Conservation (phyloP, 2,113 vertebrate genomes). For the Coreoperca whiteheadi region DNA sequence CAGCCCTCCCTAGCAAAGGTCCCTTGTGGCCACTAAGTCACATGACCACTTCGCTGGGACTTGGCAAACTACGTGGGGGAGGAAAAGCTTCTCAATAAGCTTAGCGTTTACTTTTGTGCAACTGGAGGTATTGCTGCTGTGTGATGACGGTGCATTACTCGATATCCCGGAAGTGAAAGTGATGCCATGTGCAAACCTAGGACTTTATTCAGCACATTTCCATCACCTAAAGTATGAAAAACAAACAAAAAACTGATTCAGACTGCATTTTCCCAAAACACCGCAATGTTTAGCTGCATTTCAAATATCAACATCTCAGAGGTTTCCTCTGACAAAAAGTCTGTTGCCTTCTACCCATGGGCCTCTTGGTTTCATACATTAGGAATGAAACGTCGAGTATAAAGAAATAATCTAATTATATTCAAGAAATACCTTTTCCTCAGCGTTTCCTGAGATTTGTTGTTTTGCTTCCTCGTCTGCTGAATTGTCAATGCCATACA, state of each 20-base stretch:
- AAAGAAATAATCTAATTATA: conserved; percentile 6
- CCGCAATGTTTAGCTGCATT: conserved; percentile 4
- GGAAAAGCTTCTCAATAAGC: conserved; percentile 14
- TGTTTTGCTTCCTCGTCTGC: conserved; percentile 34
- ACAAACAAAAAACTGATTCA: background rate
- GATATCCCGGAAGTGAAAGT: conserved; percentile 2
- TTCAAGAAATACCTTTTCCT: conserved; percentile 9
- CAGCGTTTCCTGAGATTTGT: conserved; percentile 4
- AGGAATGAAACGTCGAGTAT: background rate
- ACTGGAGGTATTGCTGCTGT: conserved; percentile 13
- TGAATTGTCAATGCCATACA: conserved; percentile 10
- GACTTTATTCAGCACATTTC: conserved; percentile 33
- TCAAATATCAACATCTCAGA: conserved; percentile 18
- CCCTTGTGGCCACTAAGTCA: conserved; percentile 54
- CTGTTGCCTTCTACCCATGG: background rate
- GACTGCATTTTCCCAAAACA: background rate
- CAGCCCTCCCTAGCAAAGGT: conserved; percentile 47
- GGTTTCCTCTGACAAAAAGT: background rate
- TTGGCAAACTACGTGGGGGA: conserved; percentile 22
- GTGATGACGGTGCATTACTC: conserved; percentile 20
- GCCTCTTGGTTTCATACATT: background rate
- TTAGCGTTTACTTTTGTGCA: conserved; percentile 16
- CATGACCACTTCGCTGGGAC: conserved; percentile 46
- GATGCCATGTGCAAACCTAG: conserved; percentile 9
- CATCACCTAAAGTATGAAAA: conserved; percentile 14